A percentile compares a stretch with the other conserved stretches of the same genome.
Evolutionary conservation across 2,797 vertebrate genomes (phyloP).

Genomic region (Parambassis ranga): DNA sequence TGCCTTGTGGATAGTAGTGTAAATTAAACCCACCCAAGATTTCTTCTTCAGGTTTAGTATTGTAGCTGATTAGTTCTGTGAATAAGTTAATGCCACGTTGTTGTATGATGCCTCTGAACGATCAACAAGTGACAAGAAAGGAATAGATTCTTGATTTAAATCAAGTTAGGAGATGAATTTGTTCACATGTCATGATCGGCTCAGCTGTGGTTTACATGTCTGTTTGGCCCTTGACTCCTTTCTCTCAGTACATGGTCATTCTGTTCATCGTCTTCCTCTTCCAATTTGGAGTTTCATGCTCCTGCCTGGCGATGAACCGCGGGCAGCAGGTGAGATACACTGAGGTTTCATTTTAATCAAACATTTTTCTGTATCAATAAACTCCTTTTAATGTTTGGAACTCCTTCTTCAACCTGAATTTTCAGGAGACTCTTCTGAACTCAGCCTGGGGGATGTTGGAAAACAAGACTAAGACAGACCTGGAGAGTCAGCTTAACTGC

Average conservation of each 20-base stretch:
- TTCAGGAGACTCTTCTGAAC: constrained; percentile 83
- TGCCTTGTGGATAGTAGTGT: too few relatives aligned
- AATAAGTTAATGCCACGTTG: too few relatives aligned
- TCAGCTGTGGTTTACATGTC: too few relatives aligned
- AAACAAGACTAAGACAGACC: constrained; percentile 75
- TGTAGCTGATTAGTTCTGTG: too few relatives aligned
- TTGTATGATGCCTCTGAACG: too few relatives aligned
- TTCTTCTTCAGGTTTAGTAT: too few relatives aligned
- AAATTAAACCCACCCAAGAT: too few relatives aligned
- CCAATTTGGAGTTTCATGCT: constrained; percentile 93
- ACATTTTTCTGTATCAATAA: not conserved
- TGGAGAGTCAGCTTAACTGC: constrained; percentile 87
- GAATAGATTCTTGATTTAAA: too few relatives aligned
- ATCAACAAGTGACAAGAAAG: too few relatives aligned
- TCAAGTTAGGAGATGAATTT: too few relatives aligned
- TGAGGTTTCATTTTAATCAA: not conserved
- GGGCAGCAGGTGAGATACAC: constrained; percentile 82
- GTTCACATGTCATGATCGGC: too few relatives aligned
- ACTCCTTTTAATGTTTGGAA: too few relatives aligned
- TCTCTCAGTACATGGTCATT: constrained; percentile 91
- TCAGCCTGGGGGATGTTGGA: constrained; percentile 82
- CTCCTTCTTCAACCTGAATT: not conserved
- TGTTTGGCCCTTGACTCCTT: constrained; percentile 73
- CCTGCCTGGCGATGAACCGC: constrained; percentile 89
- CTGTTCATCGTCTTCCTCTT: constrained; percentile 91